Conservation (phyloP, 2,797 vertebrate genomes). For the Crenuchus spilurus region DNA sequence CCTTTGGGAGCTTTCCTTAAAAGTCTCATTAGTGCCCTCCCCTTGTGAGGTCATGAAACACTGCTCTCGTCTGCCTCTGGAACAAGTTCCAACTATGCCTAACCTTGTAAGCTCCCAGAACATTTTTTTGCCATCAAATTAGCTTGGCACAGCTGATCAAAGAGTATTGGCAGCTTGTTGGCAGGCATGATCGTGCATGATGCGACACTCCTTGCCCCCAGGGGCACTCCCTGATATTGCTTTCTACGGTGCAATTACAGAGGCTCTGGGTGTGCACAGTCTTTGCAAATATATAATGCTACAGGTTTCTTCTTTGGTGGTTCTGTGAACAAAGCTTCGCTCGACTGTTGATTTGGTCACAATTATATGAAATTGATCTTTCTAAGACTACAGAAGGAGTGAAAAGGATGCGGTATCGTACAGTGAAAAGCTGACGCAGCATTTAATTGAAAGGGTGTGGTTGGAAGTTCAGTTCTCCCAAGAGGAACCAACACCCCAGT, state of each 20-base stretch:
- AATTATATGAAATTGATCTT: slow-evolving; percentile 14
- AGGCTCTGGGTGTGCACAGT: background rate
- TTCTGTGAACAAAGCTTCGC: background rate
- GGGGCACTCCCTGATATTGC: background rate
- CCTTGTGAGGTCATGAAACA: slow-evolving; percentile 24
- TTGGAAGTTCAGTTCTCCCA: background rate
- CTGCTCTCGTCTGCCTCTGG: background rate
- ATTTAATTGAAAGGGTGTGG: slow-evolving; percentile 29
- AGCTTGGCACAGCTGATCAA: slow-evolving; percentile 9
- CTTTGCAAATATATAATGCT: background rate
- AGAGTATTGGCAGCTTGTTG: background rate
- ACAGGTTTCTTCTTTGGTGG: background rate
- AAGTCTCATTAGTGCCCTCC: background rate
- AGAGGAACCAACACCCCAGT: slow-evolving; percentile 6
- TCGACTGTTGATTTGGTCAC: background rate
- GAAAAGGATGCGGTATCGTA: background rate
- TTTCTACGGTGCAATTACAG: slow-evolving; percentile 5
- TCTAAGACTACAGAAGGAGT: background rate
- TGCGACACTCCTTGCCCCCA: slow-evolving; percentile 24
- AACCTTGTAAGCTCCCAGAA: background rate
- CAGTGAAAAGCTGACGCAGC: background rate
- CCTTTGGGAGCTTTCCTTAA: background rate
- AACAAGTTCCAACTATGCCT: slow-evolving; percentile 34
- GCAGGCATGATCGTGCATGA: slow-evolving; percentile 5
- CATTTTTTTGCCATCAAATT: slow-evolving; percentile 22